Conservation (phyloP, 1,140 invertebrate genomes). For the Ladona fulva region DNA sequence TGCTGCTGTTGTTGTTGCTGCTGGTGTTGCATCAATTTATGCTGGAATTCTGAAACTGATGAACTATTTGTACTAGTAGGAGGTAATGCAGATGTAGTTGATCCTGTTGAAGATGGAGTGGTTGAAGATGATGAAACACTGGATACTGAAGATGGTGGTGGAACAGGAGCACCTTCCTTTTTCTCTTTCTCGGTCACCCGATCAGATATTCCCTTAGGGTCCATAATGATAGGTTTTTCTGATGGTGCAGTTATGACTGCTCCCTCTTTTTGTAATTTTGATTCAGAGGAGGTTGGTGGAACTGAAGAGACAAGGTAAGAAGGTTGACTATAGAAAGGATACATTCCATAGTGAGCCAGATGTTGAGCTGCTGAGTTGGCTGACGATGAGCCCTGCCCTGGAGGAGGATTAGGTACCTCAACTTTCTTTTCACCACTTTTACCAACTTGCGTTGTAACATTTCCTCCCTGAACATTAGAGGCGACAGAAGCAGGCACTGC, state of each 20-base stretch:
- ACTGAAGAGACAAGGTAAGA: constrained; percentile 58
- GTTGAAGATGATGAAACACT: not conserved
- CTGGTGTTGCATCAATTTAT: constrained; percentile 24
- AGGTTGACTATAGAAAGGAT: constrained; percentile 63
- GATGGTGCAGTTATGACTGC: constrained; percentile 13
- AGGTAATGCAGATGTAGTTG: not conserved
- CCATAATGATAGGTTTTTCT: constrained; percentile 16
- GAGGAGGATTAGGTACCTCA: constrained; percentile 42
- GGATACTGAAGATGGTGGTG: constrained; percentile 11
- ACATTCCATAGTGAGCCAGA: constrained; percentile 47
- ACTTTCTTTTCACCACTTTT: constrained; percentile 42
- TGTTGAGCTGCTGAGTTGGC: constrained; percentile 37
- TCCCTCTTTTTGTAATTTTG: constrained; percentile 36
- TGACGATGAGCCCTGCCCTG: constrained; percentile 31
- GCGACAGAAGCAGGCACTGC: not conserved
- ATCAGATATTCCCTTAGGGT: not conserved
- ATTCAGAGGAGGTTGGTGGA: constrained; percentile 41
- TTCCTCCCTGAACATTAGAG: constrained; percentile 10
- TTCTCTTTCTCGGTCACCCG: constrained; percentile 31
- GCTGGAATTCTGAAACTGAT: not conserved
- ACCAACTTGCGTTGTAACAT: not conserved
- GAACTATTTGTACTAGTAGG: not conserved
- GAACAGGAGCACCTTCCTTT: constrained; percentile 35
- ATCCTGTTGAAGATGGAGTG: not conserved
- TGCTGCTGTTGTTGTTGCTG: constrained; percentile 50